Conservation (phyloP, 2,888 invertebrate species). For the Germaria angustata region DNA sequence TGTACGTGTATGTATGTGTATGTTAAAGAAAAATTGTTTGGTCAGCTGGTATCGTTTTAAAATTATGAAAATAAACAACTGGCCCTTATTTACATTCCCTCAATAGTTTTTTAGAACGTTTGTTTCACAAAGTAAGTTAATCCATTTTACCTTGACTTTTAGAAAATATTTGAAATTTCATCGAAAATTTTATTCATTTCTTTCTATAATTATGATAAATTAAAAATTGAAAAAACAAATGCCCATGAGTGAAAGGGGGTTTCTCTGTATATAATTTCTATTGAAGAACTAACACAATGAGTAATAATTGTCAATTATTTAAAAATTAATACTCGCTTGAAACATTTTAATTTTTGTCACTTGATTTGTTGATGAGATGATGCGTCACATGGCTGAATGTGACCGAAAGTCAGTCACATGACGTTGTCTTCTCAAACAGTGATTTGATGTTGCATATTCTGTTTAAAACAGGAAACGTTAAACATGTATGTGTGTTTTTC, state of each 20-base stretch:
- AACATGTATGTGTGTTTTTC: slow-evolving; percentile 34
- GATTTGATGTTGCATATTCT: slow-evolving; percentile 6
- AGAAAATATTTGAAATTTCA: not conserved
- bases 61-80: too few relatives aligned
- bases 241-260: slow-evolving; percentile 20
- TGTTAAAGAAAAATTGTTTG: too few relatives aligned
- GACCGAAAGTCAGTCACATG: slow-evolving; percentile 31
- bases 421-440: not conserved
- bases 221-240: not conserved
- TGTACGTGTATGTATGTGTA: too few relatives aligned
- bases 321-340: not conserved
- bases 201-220: not conserved
- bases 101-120: too few relatives aligned
- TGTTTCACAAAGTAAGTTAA: too few relatives aligned
- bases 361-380: slow-evolving; percentile 18
- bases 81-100: too few relatives aligned
- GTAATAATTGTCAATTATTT: slow-evolving; percentile 26
- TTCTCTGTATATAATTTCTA: not conserved
- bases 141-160: too few relatives aligned
- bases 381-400: slow-evolving; percentile 13
- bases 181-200: not conserved
- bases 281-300: not conserved
- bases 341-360: slow-evolving; percentile 25
- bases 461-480: slow-evolving; percentile 51
- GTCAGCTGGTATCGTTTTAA: too few relatives aligned